Base-by-base conservation (phyloP, 2,888 invertebrate genomes). In the Arge pagana region DNA sequence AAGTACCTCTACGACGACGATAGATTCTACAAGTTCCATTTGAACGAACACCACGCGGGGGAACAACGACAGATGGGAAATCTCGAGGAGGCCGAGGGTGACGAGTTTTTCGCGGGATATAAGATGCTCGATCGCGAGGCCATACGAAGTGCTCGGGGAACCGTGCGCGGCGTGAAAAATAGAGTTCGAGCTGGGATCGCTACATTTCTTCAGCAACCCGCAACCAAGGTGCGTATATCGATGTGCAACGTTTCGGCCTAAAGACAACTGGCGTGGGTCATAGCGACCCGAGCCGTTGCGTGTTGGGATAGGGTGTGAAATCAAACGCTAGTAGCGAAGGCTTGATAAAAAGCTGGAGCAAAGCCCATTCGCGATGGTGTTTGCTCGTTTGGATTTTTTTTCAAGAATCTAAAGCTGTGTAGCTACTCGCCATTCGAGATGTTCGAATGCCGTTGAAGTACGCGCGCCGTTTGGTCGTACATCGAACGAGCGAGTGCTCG, bases 171-270 rank as follows among this genome's bases (percentile, higher is more conserved):
- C 55, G 93, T 96, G 58, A 93, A 92, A 80, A 96, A 96, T 80
- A 85, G 95, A 64, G 96, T 96, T 52, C 82, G 95, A 61, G 94
- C 94, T 58, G 96, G 96, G 57, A 95, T 96, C 67, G 93, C 93
- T 40, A 95, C 95, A n/a, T 96, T 96, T 78, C 83, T 93, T 55
- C 91, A 92, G 73, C 87, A 91, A 68, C 89, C 87, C 45, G 84
- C 85, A 54, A 74, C 79, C 57, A 93, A 92, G 89, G 93, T 93
- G 79, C 82, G 84, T 66, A 30, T 41, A 10, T 8, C 28, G n/a
- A n/a, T n/a, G n/a, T n/a, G n/a, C n/a, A n/a, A n/a, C n/a, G n/a
- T n/a, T n/a, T n/a, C 24, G 19, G 13, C 15, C 8, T 33, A 18
- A 33, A 11, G 3, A 19, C 41, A 41, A 45, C 43, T n/a, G n/a